Base-by-base conservation (phyloP, 2,113 vertebrate genomes). In the Riparia riparia region DNA sequence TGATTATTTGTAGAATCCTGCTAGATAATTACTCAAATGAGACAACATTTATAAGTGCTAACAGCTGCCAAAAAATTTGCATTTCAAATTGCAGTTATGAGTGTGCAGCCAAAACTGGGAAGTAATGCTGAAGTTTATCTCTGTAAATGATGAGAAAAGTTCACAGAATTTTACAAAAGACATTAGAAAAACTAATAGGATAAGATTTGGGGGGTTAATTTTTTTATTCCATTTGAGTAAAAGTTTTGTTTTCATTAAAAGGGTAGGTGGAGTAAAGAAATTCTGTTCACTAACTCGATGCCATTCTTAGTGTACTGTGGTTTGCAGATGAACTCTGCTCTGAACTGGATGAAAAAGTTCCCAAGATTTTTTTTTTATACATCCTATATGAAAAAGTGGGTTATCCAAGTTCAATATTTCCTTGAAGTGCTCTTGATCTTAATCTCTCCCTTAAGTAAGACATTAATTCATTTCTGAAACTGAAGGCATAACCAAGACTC, bases 211-310 rank as follows among this genome's bases (percentile, higher is more conserved):
- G 10, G 10, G n/a, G 44, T 64, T 3, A 12, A 65, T 1, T 10
- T 34, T 89, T 73, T 50, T n/a, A 65, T 74, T 74, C 19, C 3
- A 24, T 65, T 63, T 86, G 34, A 81, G 20, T 50, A 74, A 63
- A 94, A n/a, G 18, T 71, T 76, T 85, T 70, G 8, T 50, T 90
- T 72, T 77, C 39, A 91, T 69, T 80, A 83, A 81, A 94, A 83
- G 10, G 14, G 24, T 51, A 74, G 47, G n/a, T 61, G 8, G 37
- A 70, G 15, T 39, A 51, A 82, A 85, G 15, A 90, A 71, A 69
- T 68, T 42, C 3, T 47, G 12, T 82, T 85, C 22, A 63, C 70
- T 79, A 87, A 50, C 90, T 82, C 37, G 42, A 4, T 78, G 14
- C 25, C 16, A 53, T 45, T 91, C 51, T 73, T 57, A 78, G 21